phyloP scores from a whole-genome alignment of 2,113 vertebrate genomes.

The Cercopithecus mona region DNA sequence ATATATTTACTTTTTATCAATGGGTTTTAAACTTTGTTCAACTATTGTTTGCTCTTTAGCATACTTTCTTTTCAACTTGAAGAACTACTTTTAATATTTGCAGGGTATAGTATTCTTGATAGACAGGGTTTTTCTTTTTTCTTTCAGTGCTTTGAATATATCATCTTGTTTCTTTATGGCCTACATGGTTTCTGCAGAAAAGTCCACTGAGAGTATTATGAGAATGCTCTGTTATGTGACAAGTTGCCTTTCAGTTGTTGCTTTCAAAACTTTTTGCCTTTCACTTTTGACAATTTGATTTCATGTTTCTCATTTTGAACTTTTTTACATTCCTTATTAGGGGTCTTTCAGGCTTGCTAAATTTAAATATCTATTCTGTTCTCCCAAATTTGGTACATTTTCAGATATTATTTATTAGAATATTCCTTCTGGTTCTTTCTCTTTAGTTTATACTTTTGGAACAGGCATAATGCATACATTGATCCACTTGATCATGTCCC shows the following conservation, averaged over 20 bases:
- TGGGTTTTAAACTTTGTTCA: background rate
- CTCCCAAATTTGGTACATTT: background rate
- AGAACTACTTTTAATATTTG: background rate
- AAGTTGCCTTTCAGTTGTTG: background rate
- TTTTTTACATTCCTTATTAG: background rate
- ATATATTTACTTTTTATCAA: background rate
- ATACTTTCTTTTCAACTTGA: background rate
- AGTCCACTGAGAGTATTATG: background rate
- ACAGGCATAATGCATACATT: background rate
- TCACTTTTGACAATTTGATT: background rate
- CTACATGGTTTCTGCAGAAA: background rate
- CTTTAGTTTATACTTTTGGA: background rate
- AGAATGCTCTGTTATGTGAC: background rate
- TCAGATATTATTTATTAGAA: background rate
- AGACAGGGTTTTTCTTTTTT: background rate
- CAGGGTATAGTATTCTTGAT: background rate
- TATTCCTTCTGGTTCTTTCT: background rate
- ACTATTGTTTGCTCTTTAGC: background rate
- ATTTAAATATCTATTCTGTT: background rate
- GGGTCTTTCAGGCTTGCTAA: background rate
- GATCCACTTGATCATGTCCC: background rate
- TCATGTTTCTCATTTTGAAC: background rate
- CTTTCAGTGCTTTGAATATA: background rate
- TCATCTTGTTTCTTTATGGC: background rate
- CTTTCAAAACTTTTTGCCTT: background rate